These are phyloP conservation scores for Carassius gibelio DNA, from an alignment of 2,113 vertebrate species.

Conservation along the genomic window DNA sequence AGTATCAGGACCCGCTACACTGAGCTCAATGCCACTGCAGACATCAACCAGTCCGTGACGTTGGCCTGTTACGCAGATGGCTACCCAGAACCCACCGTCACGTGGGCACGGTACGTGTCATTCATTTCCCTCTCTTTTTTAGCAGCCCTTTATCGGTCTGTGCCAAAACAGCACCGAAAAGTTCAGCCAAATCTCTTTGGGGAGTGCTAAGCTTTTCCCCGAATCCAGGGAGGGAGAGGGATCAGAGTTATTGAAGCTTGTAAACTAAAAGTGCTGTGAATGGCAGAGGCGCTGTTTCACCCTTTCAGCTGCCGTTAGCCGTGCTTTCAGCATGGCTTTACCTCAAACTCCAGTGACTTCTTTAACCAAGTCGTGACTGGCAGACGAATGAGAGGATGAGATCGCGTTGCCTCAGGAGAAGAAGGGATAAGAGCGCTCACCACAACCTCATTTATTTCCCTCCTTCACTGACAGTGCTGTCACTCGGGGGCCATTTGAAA, in stretches of 20 bases:
- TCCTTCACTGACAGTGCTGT: constrained; percentile 34
- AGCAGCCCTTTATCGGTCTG: background rate
- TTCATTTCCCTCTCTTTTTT: background rate
- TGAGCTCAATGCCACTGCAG: constrained; percentile 91
- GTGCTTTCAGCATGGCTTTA: constrained; percentile 31
- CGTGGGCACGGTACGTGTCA: background rate
- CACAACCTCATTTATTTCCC: constrained; percentile 37
- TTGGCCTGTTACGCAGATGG: constrained; percentile 93
- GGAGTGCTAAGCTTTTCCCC: constrained; percentile 20
- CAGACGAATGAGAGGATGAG: constrained; percentile 1
- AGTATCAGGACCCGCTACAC: constrained; percentile 85
- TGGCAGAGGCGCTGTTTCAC: constrained; percentile 38
- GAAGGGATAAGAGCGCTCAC: background rate
- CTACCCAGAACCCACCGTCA: constrained; percentile 69
- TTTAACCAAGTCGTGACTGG: constrained; percentile 28
- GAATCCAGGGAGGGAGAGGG: constrained; percentile 6
- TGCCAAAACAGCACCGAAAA: constrained; percentile 14
- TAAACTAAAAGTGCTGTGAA: constrained; percentile 31
- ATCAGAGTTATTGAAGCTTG: constrained; percentile 38
- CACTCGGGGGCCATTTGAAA: constrained; percentile 38
- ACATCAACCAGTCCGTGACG: constrained; percentile 80
- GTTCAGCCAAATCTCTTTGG: constrained; percentile 14
- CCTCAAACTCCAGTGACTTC: constrained; percentile 40
- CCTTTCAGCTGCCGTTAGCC: constrained; percentile 43
- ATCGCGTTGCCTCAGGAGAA: background rate